Evolutionary conservation across 2,888 invertebrate genomes (phyloP).

Genomic region (Octodonta nipae): DNA sequence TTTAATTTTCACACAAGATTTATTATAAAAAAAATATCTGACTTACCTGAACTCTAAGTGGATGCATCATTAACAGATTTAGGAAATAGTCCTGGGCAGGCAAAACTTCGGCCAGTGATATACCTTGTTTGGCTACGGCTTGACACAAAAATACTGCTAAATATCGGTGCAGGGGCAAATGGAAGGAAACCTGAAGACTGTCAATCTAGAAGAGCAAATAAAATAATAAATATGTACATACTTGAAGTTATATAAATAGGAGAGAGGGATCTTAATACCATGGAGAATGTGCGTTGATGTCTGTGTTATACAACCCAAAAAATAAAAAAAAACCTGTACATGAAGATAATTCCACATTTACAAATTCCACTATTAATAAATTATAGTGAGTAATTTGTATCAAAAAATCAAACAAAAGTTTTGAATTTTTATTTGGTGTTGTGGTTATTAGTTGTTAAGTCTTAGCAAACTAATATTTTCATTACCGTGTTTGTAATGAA

Average conservation of each 20-base stretch:
- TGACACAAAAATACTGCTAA: constrained; percentile 77
- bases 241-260: background rate
- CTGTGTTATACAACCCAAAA: constrained; percentile 1
- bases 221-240: constrained; percentile 8
- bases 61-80: constrained; percentile 79
- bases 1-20: no score
- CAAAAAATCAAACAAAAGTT: no score
- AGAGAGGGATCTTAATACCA: no score
- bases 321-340: constrained; percentile 1
- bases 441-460: no score
- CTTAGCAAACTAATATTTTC: no score
- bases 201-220: constrained; percentile 49
- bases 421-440: no score
- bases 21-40: background rate
- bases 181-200: constrained; percentile 83
- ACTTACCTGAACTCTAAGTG: constrained; percentile 80
- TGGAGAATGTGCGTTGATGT: no score
- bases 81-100: constrained; percentile 68
- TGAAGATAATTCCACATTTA: no score
- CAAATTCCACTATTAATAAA: no score
- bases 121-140: constrained; percentile 67
- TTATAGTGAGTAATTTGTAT: no score
- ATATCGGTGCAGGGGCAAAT: constrained; percentile 92
- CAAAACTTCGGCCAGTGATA: constrained; percentile 62
- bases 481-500: no score